Evolutionary conservation across 2,888 invertebrate species (phyloP).

Genomic region (Dynastes hyllus): DNA sequence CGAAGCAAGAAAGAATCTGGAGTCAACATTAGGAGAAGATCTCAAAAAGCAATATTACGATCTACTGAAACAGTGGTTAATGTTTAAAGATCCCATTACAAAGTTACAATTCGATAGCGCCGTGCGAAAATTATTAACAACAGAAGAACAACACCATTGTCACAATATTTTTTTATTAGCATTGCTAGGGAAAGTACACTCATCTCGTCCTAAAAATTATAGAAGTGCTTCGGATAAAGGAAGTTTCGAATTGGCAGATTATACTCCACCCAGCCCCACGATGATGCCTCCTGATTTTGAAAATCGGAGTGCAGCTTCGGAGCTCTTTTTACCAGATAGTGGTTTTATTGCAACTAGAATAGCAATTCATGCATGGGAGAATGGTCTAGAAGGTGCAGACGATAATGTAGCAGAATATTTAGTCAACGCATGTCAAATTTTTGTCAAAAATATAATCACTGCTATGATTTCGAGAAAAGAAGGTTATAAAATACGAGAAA

Average conservation of each 20-base stretch:
- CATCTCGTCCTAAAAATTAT: constrained; percentile 54
- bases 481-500: constrained; percentile 84
- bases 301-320: constrained; percentile 76
- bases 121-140: constrained; percentile 81
- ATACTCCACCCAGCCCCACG: constrained; percentile 51
- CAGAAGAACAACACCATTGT: constrained; percentile 82
- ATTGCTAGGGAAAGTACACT: constrained; percentile 69
- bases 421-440: constrained; percentile 85
- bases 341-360: constrained; percentile 88
- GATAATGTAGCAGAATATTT: constrained; percentile 89
- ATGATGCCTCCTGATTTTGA: constrained; percentile 52
- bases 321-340: constrained; percentile 88
- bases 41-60: constrained; percentile 79
- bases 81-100: constrained; percentile 81
- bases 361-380: constrained; percentile 91
- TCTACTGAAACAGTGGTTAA: constrained; percentile 81
- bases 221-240: constrained; percentile 71
- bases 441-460: constrained; percentile 87
- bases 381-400: constrained; percentile 88
- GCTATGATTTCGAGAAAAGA: constrained; percentile 87
- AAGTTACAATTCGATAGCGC: constrained; percentile 90
- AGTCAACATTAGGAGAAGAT: constrained; percentile 80
- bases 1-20: constrained; percentile 76
- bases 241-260: constrained; percentile 51
- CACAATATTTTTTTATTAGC: constrained; percentile 91